Evolutionary conservation across 2,797 vertebrate genomes (phyloP), one percentile per base, ranked within the genome.

Genomic region (Phoebastria nigripes): DNA sequence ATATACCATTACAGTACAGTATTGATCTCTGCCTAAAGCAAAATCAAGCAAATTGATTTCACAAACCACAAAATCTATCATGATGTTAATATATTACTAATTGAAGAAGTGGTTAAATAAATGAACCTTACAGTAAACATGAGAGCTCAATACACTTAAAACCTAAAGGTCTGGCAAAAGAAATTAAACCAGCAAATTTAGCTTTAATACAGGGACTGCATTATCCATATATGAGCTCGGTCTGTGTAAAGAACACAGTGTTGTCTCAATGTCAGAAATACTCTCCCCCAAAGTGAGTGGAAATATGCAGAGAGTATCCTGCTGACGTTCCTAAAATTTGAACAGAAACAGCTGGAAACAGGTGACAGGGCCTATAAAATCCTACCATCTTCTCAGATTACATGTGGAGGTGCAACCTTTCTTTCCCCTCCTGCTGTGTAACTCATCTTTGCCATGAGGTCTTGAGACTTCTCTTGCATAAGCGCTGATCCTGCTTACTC

Each of bases 1-100:
- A 59, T 95, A 91, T 35, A n/a, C 42, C 35, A 82, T 94, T 92
- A 70, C 25, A 81, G 35, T 61, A 66, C 13, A 81, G 3, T 87
- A 96, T 94, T 63, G 93, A 94, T 93, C 62, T 89, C 49, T 70
- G 12, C 77, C 69, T 66, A 79, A 77, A 87, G 72, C 24, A 94
- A 94, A 95, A 72, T 79, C 80, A 89, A 90, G 41, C 8, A 79
- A 87, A 94, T 88, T 86, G 85, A 91, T 94, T 90, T 86, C 37
- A 41, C 41, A 94, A 85, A 61, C 69, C 52, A 78, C 46, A 94
- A 77, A 80, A 89, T 82, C 69, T 91, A 59, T 93, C 66, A 90
- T 33, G 31, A 59, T 66, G 58, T 72, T 93, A 90, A 96, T 93
- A 79, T 59, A 94, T 91, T 84, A 55, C 76, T 95, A 88, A 89